Evolutionary conservation across 2,888 invertebrate species (phyloP), one percentile per base, ranked within the genome.

Genomic region (Zonitis immaculata): DNA sequence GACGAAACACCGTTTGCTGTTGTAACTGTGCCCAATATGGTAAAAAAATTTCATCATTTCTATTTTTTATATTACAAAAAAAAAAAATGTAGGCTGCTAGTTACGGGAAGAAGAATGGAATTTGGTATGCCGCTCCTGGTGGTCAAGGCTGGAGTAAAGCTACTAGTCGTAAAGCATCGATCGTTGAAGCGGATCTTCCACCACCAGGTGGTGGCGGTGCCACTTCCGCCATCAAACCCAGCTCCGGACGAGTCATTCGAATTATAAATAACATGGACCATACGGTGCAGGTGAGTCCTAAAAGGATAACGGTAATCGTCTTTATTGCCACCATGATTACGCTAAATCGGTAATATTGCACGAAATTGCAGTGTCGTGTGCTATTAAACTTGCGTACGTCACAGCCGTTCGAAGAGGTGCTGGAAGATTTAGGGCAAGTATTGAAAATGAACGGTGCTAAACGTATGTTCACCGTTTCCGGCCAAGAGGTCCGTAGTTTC

Each of bases 201-300:
- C 84, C 86, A 1, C 83, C 86, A 1, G 84, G 85, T 54, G 82
- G 78, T 75, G 68, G 69, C 20, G 45, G 45, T 1, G 82, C 78
- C 70, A 78, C 77, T 60, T 76, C 77, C n/a, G n/a, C n/a, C 58
- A 81, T 85, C 71, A 90, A 91, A 68, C 88, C 90, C 9, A 84
- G 87, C 65, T 89, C 91, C 56, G 89, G 92, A 45, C 81, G 91
- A 64, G 89, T 94, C 65, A 93, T 96, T 73, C 83, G 95, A 64
- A 92, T 96, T 72, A 91, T 95, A 72, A 95, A 95, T 77, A 94
- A 94, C 75, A 86, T 89, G 81, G 90, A 94, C 76, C 92, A 94
- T 74, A 88, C 91, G 32, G 89, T 92, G 66, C 91, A 92, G 85
- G 91, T 91, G 75, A 75, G n/a, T n/a, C n/a, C n/a, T n/a, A n/a